Percentiles rank a stretch among this genome's conserved stretches.
Conservation (phyloP, 2,797 vertebrate genomes). For the Alectoris magna region DNA sequence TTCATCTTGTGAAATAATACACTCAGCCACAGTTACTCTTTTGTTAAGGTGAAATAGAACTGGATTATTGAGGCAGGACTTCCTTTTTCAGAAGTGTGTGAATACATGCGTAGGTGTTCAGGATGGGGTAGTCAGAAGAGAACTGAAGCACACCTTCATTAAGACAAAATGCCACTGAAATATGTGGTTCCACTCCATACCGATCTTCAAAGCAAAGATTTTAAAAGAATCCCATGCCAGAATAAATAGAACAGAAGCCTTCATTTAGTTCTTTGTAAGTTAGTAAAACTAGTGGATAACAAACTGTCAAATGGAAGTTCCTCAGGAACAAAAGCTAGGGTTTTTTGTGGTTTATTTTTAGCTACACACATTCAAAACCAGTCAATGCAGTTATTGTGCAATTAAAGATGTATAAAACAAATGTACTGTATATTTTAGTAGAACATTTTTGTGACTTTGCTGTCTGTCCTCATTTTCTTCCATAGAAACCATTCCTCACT, state of each 20-base stretch:
- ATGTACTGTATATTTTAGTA: neutral
- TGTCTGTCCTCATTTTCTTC: neutral
- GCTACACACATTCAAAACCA: neutral
- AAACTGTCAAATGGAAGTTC: neutral
- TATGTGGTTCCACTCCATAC: neutral
- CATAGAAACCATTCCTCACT: neutral
- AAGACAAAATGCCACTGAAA: constrained; percentile 4
- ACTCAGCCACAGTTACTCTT: neutral
- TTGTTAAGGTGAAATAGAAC: neutral
- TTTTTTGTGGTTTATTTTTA: neutral
- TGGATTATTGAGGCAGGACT: neutral
- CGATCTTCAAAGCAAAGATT: neutral
- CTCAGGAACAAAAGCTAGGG: neutral
- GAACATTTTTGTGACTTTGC: neutral
- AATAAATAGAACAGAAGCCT: neutral
- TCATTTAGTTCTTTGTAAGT: neutral
- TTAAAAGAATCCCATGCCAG: neutral
- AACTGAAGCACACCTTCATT: neutral
- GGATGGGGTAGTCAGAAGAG: neutral
- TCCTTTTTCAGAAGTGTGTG: neutral
- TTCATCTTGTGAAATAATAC: constrained; percentile 13
- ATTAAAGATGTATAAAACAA: neutral
- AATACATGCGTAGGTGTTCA: constrained; percentile 2
- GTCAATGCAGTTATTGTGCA: neutral
- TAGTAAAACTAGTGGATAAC: neutral